phyloP scores from a whole-genome alignment of 2,113 vertebrate species.

The Aldabrachelys gigantea region DNA sequence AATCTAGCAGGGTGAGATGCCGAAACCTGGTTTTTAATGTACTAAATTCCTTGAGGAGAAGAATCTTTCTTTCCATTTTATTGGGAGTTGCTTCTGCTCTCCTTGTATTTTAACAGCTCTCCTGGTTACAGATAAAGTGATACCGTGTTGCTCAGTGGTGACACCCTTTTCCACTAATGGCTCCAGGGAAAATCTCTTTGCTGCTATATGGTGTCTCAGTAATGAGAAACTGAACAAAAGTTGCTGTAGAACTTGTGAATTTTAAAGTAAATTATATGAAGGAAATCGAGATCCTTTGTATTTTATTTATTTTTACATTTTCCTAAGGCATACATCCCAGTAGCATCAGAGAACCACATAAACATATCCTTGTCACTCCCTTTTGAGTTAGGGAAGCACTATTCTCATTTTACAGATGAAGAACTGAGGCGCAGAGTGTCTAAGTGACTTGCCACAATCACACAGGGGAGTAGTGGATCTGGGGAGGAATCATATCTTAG shows the following conservation, averaged over 20 bases:
- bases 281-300: not conserved
- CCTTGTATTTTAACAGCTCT: not conserved
- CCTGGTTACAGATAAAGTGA: not conserved
- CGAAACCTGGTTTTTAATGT: not conserved
- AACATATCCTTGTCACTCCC: not conserved
- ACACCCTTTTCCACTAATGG: not conserved
- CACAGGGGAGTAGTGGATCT: not conserved
- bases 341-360: not conserved
- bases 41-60: not conserved
- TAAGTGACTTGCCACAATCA: not conserved
- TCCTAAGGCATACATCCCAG: not conserved
- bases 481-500: rapidly evolving
- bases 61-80: not conserved
- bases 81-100: not conserved
- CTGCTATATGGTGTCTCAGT: not conserved
- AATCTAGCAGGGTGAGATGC: not conserved
- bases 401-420: not conserved
- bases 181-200: not conserved
- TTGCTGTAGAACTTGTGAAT: not conserved
- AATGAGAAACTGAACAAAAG: not conserved
- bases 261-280: not conserved
- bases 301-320: not conserved
- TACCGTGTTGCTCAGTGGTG: not conserved
- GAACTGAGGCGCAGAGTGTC: not conserved
- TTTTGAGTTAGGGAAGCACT: not conserved